Percentiles rank a stretch among this genome's conserved stretches.
phyloP scores from a whole-genome alignment of 2,797 vertebrate genomes.

The Neopelma chrysocephalum region DNA sequence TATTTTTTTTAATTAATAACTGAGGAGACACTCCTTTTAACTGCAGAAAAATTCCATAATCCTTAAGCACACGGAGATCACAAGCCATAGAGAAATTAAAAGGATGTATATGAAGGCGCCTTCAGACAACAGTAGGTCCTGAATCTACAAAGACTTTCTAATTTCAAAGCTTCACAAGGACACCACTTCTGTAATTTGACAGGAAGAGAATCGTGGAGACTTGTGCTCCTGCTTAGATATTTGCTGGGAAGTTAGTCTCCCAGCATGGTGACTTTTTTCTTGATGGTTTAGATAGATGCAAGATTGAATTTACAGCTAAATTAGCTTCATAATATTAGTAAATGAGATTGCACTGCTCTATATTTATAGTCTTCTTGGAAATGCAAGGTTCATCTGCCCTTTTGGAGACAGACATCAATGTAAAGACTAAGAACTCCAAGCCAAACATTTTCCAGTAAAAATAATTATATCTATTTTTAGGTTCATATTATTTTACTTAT shows the following conservation, averaged over 20 bases:
- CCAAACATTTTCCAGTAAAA: constrained; percentile 23
- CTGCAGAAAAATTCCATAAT: background rate
- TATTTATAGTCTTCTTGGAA: constrained; percentile 55
- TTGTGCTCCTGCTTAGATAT: background rate
- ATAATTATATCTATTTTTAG: background rate
- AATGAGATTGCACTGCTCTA: constrained; percentile 14
- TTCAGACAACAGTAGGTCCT: background rate
- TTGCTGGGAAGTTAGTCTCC: constrained; percentile 4
- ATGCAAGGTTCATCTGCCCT: constrained; percentile 16
- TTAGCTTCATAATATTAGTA: constrained; percentile 20
- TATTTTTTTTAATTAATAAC: background rate
- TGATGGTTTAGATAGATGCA: background rate
- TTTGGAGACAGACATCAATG: background rate
- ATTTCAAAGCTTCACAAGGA: background rate
- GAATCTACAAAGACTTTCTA: background rate
- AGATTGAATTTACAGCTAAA: constrained; percentile 50
- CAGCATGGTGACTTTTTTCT: background rate
- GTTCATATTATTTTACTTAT: background rate
- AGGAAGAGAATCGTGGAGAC: background rate
- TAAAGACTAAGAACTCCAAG: background rate
- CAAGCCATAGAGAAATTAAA: background rate
- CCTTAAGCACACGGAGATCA: background rate
- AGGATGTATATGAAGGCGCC: background rate
- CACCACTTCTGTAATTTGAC: background rate
- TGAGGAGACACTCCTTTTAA: background rate